These are phyloP conservation scores for Chaunax sp. DNA, from an alignment of 2,797 vertebrate genomes.

Conservation along the genomic window DNA sequence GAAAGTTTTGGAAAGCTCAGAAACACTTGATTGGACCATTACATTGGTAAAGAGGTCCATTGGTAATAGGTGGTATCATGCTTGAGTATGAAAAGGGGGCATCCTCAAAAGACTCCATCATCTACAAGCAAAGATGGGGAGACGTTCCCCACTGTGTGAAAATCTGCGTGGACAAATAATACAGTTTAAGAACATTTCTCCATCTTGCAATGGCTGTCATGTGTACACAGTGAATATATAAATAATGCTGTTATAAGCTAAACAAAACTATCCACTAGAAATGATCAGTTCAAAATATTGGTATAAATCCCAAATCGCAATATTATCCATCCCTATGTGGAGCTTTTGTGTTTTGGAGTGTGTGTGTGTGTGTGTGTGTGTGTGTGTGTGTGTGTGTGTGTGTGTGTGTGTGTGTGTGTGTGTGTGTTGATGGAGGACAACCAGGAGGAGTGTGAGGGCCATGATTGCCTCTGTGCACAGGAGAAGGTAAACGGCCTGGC, in stretches of 20 bases:
- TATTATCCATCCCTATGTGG: not conserved
- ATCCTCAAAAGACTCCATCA: no score
- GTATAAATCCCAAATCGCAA: not conserved
- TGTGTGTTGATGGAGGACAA: constrained; percentile 7
- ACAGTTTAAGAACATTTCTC: not conserved
- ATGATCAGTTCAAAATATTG: not conserved
- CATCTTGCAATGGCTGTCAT: no score
- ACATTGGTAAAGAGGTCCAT: no score
- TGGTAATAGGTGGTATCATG: no score
- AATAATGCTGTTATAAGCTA: not conserved
- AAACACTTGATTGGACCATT: no score
- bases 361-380: not conserved
- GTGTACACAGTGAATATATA: not conserved
- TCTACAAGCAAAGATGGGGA: no score
- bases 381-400: not conserved
- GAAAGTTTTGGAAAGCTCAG: no score
- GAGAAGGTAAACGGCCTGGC: constrained; percentile 38
- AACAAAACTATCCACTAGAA: constrained; percentile 4
- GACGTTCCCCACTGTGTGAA: no score
- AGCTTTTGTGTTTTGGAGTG: not conserved
- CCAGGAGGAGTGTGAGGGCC: no score
- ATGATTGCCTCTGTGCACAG: constrained; percentile 31
- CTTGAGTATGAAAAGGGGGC: no score
- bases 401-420: not conserved
- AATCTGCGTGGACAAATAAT: no score